Conservation (phyloP, 2,888 invertebrate species). For the Anorthoa munda region DNA sequence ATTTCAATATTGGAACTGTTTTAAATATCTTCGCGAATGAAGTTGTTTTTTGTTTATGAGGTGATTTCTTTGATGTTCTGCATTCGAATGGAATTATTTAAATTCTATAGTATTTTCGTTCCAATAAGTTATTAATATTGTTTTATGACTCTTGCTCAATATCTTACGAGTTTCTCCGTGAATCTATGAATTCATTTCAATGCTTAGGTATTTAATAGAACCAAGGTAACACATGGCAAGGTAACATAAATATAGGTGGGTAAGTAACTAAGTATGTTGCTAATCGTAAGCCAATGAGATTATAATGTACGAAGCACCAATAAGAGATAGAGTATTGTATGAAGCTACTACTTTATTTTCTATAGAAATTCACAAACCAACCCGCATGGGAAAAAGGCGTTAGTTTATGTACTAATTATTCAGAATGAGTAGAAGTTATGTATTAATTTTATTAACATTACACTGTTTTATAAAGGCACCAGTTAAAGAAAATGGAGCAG, state of each 20-base stretch:
- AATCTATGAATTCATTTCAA: slow-evolving; percentile 9
- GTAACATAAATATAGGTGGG: not conserved
- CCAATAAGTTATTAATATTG: slow-evolving; percentile 19
- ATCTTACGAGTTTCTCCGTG: slow-evolving; percentile 1
- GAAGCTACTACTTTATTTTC: not conserved
- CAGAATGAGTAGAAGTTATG: not conserved
- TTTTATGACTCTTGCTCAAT: slow-evolving; percentile 7
- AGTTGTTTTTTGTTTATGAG: slow-evolving; percentile 28
- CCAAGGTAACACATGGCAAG: not conserved
- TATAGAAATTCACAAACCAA: not conserved
- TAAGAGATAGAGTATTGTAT: not conserved
- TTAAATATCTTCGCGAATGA: slow-evolving; percentile 32
- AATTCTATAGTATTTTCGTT: slow-evolving; percentile 16
- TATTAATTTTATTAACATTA: not conserved
- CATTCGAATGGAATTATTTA: slow-evolving; percentile 10
- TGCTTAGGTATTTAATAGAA: slow-evolving; percentile 9
- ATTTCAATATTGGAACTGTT: slow-evolving; percentile 50
- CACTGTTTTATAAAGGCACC: too few species aligned
- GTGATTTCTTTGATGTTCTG: slow-evolving; percentile 1
- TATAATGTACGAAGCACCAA: not conserved
- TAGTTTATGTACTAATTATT: not conserved
- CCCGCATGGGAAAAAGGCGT: not conserved
- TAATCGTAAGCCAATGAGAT: slow-evolving; percentile 2
- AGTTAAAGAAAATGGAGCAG: too few species aligned
- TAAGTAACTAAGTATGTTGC: not conserved